phyloP scores from a whole-genome alignment of 2,113 vertebrate species.

The Clinocottus analis region DNA sequence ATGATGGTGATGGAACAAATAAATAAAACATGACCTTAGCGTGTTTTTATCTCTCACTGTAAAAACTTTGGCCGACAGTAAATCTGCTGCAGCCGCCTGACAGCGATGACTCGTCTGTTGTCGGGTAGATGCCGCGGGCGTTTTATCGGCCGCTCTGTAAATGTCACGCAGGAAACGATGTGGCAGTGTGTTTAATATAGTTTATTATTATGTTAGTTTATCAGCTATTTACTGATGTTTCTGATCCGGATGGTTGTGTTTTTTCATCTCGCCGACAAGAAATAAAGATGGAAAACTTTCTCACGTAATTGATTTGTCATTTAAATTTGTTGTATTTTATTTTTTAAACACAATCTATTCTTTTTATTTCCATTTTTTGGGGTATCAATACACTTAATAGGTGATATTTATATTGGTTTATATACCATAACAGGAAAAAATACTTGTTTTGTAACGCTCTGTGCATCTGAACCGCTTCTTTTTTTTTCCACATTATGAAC shows the following conservation, averaged over 20 bases:
- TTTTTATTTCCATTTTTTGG: neutral
- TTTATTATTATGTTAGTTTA: neutral
- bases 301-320: no score
- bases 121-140: neutral
- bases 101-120: conserved; percentile 12
- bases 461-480: neutral
- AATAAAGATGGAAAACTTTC: neutral
- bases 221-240: neutral
- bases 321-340: no score
- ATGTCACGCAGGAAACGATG: neutral
- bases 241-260: neutral
- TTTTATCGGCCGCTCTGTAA: neutral
- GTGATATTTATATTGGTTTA: neutral
- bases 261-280: neutral
- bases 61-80: conserved; percentile 64
- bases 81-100: conserved; percentile 46
- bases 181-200: neutral
- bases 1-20: conserved; percentile 66
- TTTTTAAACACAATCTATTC: no score
- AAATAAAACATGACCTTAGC: conserved; percentile 76
- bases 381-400: neutral
- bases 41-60: conserved; percentile 69
- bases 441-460: neutral
- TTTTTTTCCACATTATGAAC: neutral
- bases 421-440: no score